Evolutionary conservation across 2,113 vertebrate species (phyloP), one percentile per base, ranked within the genome.

Genomic region (Rhinichthys klamathensis): DNA sequence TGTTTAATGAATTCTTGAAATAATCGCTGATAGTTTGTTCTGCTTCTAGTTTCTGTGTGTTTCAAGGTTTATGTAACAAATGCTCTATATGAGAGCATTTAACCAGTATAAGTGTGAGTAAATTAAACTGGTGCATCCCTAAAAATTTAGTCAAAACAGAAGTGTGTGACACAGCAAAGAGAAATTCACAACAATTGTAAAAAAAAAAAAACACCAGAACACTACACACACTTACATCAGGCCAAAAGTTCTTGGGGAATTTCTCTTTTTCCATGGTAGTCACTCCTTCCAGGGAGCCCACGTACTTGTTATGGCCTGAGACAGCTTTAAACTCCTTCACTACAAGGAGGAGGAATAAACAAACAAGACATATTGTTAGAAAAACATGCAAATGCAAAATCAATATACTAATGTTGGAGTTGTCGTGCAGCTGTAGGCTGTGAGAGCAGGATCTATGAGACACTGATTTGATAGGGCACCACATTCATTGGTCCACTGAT

Each of bases 331-430:
- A 96, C 89, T 93, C 88, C 87, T 94, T 90, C 84, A 89, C 95
- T 96, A 88, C 49, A 78, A 89, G 82, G 46, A 74, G 35, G 27
- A 30, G 65, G 84, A 38, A 10, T 25, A 79, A 78, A 70, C 61
- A 80, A 86, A 70, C n/a, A 89, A 70, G 84, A 46, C 38, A 80
- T 65, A 72, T 82, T 49, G 79, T 72, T 79, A 84, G 72, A 75
- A 63, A 72, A 93, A 93, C 92, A 93, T 94, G 93, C 92, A 95
- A 95, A 95, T 90, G 89, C 86, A 87, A 92, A 84, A 95, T 95
- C 95, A 94, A 95, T 95, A 94, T 92, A 93, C 93, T 94, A 93
- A 94, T 94, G 93, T 94, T 92, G 90, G 92, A 90, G 93, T 84
- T 92, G 86, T 92, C 86, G 82, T 90, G 79, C 87, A 87, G 90